Percentiles rank a stretch among this genome's conserved stretches.
Conservation (phyloP, 1,140 invertebrate species). For the Listronotus oregonensis region DNA sequence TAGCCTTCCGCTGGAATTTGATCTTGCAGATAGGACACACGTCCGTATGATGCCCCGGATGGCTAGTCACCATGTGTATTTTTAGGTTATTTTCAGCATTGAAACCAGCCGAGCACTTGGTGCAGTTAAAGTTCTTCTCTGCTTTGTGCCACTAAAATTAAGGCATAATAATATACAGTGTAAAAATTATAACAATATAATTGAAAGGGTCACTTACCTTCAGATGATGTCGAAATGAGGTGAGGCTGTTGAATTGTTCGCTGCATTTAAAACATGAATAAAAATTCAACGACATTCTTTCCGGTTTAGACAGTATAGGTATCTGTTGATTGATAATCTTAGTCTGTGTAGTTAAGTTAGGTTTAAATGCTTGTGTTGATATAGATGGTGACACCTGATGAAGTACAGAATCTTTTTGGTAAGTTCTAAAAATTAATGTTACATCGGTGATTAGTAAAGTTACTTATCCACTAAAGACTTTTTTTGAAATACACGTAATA, state of each 20-base stretch:
- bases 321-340: not conserved
- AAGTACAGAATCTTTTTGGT: constrained; percentile 5
- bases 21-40: constrained; percentile 70
- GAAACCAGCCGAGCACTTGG: constrained; percentile 65
- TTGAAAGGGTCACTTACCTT: constrained; percentile 6
- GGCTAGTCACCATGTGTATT: constrained; percentile 65
- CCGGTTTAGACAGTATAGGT: not conserved
- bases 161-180: constrained; percentile 1
- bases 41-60: constrained; percentile 59
- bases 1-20: constrained; percentile 68
- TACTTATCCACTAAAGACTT: too few relatives aligned
- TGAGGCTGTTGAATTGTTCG: constrained; percentile 16
- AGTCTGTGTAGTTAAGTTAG: not conserved
- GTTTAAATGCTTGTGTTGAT: not conserved
- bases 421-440: not conserved
- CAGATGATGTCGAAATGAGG: constrained; percentile 23
- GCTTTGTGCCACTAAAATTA: constrained; percentile 58
- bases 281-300: not conserved
- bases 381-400: not conserved
- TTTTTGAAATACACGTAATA: too few relatives aligned
- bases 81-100: constrained; percentile 64
- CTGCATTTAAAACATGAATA: constrained; percentile 21
- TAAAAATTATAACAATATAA: not conserved
- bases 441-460: too few relatives aligned
- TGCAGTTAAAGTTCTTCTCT: constrained; percentile 68